Conservation (phyloP, 2,113 vertebrate species). For the Nicator chloris region DNA sequence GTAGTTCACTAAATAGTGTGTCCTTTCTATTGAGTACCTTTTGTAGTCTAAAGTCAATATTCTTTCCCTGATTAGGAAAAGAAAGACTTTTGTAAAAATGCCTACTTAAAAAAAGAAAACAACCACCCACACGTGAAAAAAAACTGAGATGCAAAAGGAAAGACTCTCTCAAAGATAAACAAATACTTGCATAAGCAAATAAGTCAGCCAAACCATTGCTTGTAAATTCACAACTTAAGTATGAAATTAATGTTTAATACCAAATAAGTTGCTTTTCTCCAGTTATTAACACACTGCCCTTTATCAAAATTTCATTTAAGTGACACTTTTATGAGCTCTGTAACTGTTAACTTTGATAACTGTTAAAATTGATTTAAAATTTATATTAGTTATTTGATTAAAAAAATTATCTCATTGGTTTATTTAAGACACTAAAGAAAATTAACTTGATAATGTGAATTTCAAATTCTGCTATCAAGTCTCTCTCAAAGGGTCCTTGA, state of each 20-base stretch:
- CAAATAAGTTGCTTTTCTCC: background rate
- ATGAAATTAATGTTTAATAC: background rate
- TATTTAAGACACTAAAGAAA: background rate
- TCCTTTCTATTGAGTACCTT: background rate
- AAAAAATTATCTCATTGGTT: background rate
- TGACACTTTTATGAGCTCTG: background rate
- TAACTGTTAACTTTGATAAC: background rate
- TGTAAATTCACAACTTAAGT: background rate
- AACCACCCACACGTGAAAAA: background rate
- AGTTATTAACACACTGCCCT: background rate
- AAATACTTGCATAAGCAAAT: background rate
- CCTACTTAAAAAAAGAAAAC: background rate
- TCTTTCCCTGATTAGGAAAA: background rate
- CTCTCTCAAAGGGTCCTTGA: background rate
- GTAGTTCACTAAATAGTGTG: background rate
- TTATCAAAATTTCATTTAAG: background rate
- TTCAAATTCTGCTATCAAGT: background rate
- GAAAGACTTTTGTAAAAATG: background rate
- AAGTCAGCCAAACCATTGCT: background rate
- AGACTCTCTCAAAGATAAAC: background rate
- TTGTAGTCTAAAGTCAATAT: background rate
- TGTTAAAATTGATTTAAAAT: background rate
- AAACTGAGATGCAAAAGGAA: background rate
- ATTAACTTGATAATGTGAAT: background rate
- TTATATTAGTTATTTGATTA: fast-evolving